These are phyloP conservation scores for Anser cygnoides DNA, from an alignment of 2,113 vertebrate genomes.

Conservation along the genomic window DNA sequence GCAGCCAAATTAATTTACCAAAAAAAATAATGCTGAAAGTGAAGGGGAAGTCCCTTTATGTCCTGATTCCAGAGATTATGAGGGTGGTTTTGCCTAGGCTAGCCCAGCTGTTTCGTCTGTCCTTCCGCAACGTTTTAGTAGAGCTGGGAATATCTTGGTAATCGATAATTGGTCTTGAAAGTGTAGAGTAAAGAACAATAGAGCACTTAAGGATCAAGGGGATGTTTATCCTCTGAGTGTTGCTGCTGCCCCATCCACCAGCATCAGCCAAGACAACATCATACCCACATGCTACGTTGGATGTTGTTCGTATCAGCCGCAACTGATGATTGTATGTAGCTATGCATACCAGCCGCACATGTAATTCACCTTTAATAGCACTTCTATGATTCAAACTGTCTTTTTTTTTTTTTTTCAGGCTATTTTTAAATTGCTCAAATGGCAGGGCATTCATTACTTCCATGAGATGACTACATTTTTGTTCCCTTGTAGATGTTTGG, in stretches of 20 bases:
- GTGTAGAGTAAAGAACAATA: not conserved
- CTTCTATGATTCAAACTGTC: not conserved
- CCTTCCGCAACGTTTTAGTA: not conserved
- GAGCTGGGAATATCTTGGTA: not conserved
- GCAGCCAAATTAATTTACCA: not conserved
- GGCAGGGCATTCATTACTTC: not conserved
- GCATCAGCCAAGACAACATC: accelerated
- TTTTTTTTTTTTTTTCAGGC: not conserved
- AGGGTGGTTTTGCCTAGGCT: not conserved
- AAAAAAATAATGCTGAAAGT: not conserved
- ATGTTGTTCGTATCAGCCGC: not conserved
- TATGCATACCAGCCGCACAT: not conserved
- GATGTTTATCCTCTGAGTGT: not conserved
- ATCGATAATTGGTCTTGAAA: not conserved
- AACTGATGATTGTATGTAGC: not conserved
- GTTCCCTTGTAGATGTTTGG: not conserved
- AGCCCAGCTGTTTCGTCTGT: not conserved
- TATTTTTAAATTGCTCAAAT: not conserved
- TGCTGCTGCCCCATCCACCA: not conserved
- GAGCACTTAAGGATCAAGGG: not conserved
- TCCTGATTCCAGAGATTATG: not conserved
- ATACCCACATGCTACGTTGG: not conserved
- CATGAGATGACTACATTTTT: not conserved
- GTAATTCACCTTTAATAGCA: not conserved
- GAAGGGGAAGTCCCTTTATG: not conserved